Evolutionary conservation across 2,797 vertebrate genomes (phyloP).

Genomic region (Champsocephalus gunnari): DNA sequence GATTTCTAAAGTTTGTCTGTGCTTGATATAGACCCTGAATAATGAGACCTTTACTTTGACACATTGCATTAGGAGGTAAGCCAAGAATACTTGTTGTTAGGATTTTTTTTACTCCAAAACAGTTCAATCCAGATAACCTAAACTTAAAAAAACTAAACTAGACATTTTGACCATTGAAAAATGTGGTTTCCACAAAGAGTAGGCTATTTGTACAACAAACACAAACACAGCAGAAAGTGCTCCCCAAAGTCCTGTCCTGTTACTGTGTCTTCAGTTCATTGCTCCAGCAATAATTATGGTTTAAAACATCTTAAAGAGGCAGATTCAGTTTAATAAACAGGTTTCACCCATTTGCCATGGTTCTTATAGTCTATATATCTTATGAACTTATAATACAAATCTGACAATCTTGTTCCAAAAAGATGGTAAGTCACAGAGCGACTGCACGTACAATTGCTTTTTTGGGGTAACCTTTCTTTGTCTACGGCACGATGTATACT

Average conservation of each 20-base stretch:
- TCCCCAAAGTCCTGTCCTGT: background rate
- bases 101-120: background rate
- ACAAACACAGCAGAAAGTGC: background rate
- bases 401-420: no score
- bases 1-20: background rate
- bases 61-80: background rate
- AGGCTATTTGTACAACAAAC: background rate
- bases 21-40: background rate
- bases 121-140: background rate
- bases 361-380: background rate
- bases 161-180: background rate
- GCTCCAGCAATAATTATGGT: background rate
- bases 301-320: background rate
- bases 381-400: background rate
- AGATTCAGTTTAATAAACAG: background rate
- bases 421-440: no score
- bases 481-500: background rate
- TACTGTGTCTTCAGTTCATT: background rate
- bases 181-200: slow-evolving; percentile 10
- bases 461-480: background rate
- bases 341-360: slow-evolving; percentile 1
- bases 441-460: background rate
- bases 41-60: background rate
- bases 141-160: background rate
- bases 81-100: background rate